Base-by-base conservation (phyloP, 2,113 vertebrate genomes). In the Pluvialis apricaria region DNA sequence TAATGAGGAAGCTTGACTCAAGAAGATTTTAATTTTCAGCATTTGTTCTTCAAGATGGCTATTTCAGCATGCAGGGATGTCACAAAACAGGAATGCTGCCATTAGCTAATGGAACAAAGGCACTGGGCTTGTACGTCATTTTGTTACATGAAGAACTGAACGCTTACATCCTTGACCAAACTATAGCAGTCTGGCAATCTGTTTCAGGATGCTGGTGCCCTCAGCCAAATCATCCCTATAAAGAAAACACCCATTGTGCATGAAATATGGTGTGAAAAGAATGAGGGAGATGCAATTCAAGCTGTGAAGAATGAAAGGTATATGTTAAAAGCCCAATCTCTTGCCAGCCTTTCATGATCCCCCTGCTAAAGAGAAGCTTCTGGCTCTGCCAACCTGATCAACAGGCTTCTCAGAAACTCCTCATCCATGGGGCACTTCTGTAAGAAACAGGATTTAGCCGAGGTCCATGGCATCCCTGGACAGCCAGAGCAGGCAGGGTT, bases 21-120 rank as follows among this genome's bases (percentile, higher is more conserved):
- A 92, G 82, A 88, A 94, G 68, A 90, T 92, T 95, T 95, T 90
- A 77, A 95, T 96, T 95, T 92, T 92, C 90, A 77, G 71, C 68
- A 88, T 92, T 95, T 92, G 69, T 62, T 84, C 86, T 94, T 88
- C 60, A 72, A 85, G 84, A 87, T 66, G 86, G 86, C 65, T 92
- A 71, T 60, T 94, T 89, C 72, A 84, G 73, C 65, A 84, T 64
- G 62, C 72, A 61, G 36, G 44, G 94, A 58, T 96, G 88, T 80
- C 80, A 71, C 94, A 55, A 70, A 88, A 78, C 60, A 86, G 65
- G 68, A 91, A 90, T 52, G 40, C 40, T 75, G 54, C 76, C 75
- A 54, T 52, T 47, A 38, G 24, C 58, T 82, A 57, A 57, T 71
- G 40, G 45, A 92, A 77, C 51, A 88, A 95, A 93, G 42, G 20